Evolutionary conservation across 2,888 invertebrate genomes (phyloP), one percentile per base, ranked within the genome.

Genomic region (Strigamia maritima): DNA sequence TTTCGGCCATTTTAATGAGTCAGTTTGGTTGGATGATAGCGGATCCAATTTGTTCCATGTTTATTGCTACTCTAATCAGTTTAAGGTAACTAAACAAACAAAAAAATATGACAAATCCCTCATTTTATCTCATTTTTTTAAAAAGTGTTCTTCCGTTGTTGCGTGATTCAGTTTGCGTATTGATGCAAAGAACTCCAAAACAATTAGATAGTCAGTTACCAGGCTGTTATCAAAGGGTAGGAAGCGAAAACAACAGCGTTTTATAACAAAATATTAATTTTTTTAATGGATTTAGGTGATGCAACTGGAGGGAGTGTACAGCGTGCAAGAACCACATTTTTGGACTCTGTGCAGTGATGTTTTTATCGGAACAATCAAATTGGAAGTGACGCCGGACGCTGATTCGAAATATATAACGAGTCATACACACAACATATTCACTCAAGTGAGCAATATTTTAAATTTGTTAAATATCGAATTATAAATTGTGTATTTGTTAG

Each of bases 21-120:
- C 90, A 91, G 87, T 98, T 98, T 87, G 97, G 97, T 74, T 98
- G 97, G 97, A 96, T 97, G 95, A 93, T 97, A 83, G 98, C 98
- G 7, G 98, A 98, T 87, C 98, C 98, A 0, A 94, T 98, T 83
- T 98, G 98, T 86, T 98, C 98, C 2, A 95, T 98, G 91, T 95
- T 97, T 83, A 98, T 98, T 83, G 93, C 98, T 12, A 85, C 94
- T 28, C 89, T 98, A 31, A 97, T 98, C 84, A 93, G 92, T 26
- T 88, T 93, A 44, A 97, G 97, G 89, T 97, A 94, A 35, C 10
- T 35, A 35, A 35, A 8, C 10, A 35, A 1, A 35, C 35, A 10
- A 35, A 35, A 35, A 6, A 35, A 8, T 35, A 35, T 3, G 26
- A 31, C 28, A 79, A 16, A 14, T n/a, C n/a, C n/a, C 3, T 70